Evolutionary conservation across 2,888 invertebrate genomes (phyloP), one percentile per base, ranked within the genome.

Genomic region (Trachelus stipa): DNA sequence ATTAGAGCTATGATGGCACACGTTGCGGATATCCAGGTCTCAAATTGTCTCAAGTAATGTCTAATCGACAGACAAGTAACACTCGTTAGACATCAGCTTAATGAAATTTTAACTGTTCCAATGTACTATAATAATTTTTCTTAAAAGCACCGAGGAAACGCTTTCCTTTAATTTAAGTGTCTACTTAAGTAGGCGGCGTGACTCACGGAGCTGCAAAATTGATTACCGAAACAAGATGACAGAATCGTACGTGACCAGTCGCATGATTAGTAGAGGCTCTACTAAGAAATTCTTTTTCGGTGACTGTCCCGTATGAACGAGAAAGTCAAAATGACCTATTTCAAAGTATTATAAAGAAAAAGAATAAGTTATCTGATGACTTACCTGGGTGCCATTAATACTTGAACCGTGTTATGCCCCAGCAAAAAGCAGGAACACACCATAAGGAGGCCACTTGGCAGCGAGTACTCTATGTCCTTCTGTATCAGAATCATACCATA

Each of bases 21-120:
- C 34, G 87, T 81, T 74, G 92, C 81, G 75, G 91, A 92, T 83
- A 92, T 81, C 91, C 91, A 92, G 73, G 92, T 89, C 84, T 92
- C 92, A 81, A 89, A 90, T 81, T 92, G 90, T 77, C 84, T 87
- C 76, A 92, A 85, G 80, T 91, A 90, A 79, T 92, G 88, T 76
- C 87, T 87, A 77, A 56, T 56, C 56, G 9, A 1, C 56, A 56
- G 56, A 56, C 56, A 56, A 23, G 56, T 56, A 56, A 56, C 23
- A 23, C 9, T 0, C 23, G 23, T 23, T 9, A 56, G 23, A 56
- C 9, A 9, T 23, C 23, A 23, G 23, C 9, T 23, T 56, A 6
- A 40, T 40, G 1, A 1, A 56, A 23, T 56, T 56, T 56, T 1
- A 23, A 56, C 23, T 23, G 9, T 23, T 23, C 23, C 23, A 56